Evolutionary conservation across 2,888 invertebrate genomes (phyloP).

Genomic region (Phymatocera aterrima): DNA sequence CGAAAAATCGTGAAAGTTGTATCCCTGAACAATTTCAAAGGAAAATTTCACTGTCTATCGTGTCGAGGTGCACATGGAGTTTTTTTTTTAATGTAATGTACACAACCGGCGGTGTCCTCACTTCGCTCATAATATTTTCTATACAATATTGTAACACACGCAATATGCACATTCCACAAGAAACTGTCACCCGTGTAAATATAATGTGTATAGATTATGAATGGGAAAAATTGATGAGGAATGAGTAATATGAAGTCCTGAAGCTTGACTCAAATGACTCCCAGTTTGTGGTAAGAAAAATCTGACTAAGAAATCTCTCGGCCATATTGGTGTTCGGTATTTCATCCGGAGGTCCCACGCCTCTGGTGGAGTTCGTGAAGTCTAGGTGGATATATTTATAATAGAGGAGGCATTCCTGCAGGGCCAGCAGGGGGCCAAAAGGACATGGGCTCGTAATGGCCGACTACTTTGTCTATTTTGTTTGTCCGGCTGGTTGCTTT

Average conservation of each 20-base stretch:
- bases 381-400: constrained; percentile 68
- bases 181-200: too few relatives aligned
- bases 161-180: too few relatives aligned
- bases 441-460: constrained; percentile 68
- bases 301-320: constrained; percentile 8
- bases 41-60: too few relatives aligned
- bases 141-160: too few relatives aligned
- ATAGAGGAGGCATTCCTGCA: constrained; percentile 66
- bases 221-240: neutral
- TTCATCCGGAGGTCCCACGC: constrained; percentile 61
- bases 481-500: constrained; percentile 53
- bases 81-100: too few relatives aligned
- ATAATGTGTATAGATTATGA: neutral
- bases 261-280: neutral
- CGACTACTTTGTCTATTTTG: constrained; percentile 63
- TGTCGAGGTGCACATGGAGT: too few relatives aligned
- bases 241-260: neutral
- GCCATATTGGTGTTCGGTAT: constrained; percentile 41
- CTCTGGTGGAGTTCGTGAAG: constrained; percentile 55
- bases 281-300: neutral
- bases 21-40: too few relatives aligned
- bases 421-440: constrained; percentile 67
- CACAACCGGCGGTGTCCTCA: too few relatives aligned
- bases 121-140: too few relatives aligned
- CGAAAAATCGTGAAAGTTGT: too few relatives aligned